Conservation (phyloP, 1,140 invertebrate genomes). For the Leguminivora glycinivorella region DNA sequence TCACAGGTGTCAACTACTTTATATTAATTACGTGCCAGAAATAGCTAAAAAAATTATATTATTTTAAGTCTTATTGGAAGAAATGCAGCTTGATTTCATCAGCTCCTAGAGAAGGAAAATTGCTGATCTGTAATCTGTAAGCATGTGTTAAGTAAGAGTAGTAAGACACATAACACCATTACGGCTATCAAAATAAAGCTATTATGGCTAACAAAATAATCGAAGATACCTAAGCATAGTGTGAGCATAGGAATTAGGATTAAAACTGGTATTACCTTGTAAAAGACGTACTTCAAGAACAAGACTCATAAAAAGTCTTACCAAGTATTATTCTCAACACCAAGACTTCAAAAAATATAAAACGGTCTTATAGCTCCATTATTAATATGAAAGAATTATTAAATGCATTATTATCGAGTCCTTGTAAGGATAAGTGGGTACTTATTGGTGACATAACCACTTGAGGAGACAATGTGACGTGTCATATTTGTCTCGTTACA, state of each 20-base stretch:
- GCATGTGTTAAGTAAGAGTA: no score
- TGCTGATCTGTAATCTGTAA: no score
- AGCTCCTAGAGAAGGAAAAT: no score
- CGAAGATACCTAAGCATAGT: no score
- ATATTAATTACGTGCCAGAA: no score
- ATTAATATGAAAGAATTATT: slow-evolving; percentile 46
- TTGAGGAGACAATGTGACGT: slow-evolving; percentile 53
- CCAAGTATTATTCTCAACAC: slow-evolving; percentile 10
- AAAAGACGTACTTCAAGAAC: not conserved
- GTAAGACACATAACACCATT: no score
- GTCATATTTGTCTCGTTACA: slow-evolving; percentile 52
- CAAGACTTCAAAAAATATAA: slow-evolving; percentile 33
- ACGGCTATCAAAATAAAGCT: no score
- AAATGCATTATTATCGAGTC: slow-evolving; percentile 35
- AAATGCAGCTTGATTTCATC: no score
- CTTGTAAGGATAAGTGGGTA: slow-evolving; percentile 44
- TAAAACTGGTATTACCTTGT: not conserved
- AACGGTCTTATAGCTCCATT: slow-evolving; percentile 54
- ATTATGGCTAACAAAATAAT: no score
- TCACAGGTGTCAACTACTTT: no score
- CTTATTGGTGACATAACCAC: slow-evolving; percentile 50
- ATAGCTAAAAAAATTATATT: no score
- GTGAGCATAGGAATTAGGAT: not conserved
- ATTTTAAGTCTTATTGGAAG: no score
- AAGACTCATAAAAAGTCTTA: not conserved